Percentiles rank a stretch among this genome's conserved stretches.
These are phyloP conservation scores for Parazoanthus darwini DNA, from an alignment of 92 coral and sea anemone genomes.

Conservation along the genomic window DNA sequence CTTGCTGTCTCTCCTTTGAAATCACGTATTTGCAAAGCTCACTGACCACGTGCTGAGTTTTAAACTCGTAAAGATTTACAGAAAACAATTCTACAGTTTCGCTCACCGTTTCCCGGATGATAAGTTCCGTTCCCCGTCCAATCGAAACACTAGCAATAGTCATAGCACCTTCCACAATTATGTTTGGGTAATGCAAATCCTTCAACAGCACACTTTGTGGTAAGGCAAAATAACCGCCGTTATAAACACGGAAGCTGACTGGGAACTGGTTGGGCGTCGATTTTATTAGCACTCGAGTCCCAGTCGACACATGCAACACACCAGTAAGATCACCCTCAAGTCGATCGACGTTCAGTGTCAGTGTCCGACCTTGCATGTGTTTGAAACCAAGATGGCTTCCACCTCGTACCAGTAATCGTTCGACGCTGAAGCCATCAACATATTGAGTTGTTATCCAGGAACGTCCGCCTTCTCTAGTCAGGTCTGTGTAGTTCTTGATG, in stretches of 20 bases:
- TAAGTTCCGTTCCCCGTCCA: constrained; percentile 56
- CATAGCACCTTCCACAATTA: constrained; percentile 60
- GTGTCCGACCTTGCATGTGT: constrained; percentile 13
- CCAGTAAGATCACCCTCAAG: constrained; percentile 68
- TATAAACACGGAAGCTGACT: constrained; percentile 69
- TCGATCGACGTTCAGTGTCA: constrained; percentile 49
- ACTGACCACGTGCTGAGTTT: too few species aligned
- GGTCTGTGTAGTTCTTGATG: constrained; percentile 54
- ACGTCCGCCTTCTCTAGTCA: constrained; percentile 60
- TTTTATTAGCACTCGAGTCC: constrained; percentile 51
- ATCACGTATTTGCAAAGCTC: too few species aligned
- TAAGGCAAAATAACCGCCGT: constrained; percentile 59
- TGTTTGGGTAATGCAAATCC: constrained; percentile 51
- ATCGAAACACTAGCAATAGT: constrained; percentile 50
- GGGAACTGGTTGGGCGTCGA: constrained; percentile 72
- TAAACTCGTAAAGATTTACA: too few species aligned
- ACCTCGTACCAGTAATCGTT: constrained; percentile 56
- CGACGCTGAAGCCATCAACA: constrained; percentile 51
- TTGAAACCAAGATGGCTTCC: constrained; percentile 66
- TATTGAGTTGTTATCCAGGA: constrained; percentile 67
- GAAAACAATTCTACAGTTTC: background rate
- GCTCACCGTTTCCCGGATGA: constrained; percentile 54
- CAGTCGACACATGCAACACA: constrained; percentile 59
- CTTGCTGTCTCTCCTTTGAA: too few species aligned
- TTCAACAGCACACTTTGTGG: constrained; percentile 63